phyloP scores from a whole-genome alignment of 2,888 invertebrate genomes.

The Choreutis nemorana region DNA sequence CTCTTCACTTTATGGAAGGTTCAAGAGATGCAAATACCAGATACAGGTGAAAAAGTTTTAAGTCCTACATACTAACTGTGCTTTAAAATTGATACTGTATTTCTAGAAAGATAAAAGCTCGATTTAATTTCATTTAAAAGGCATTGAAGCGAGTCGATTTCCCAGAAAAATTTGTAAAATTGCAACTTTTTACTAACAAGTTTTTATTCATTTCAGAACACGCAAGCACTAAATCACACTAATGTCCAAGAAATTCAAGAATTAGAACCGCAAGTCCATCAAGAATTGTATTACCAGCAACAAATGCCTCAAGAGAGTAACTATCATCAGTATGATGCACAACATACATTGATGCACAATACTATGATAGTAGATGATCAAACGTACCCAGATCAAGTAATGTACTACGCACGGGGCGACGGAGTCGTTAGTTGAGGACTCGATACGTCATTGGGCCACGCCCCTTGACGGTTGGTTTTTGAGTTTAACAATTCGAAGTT shows the following conservation, averaged over 20 bases:
- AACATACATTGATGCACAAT: constrained; percentile 9
- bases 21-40: constrained; percentile 87
- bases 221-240: constrained; percentile 19
- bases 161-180: background rate
- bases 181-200: too few relatives aligned
- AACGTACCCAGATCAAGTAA: constrained; percentile 19
- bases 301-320: constrained; percentile 14
- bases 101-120: too few relatives aligned
- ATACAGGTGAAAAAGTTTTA: constrained; percentile 35
- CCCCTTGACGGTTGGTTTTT: constrained; percentile 11
- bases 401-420: constrained; percentile 31
- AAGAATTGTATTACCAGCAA: constrained; percentile 32
- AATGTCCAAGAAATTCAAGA: constrained; percentile 19
- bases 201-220: constrained; percentile 12
- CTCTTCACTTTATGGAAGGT: constrained; percentile 87
- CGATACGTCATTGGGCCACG: constrained; percentile 4
- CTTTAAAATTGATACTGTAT: too few relatives aligned
- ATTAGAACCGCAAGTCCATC: constrained; percentile 13
- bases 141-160: too few relatives aligned
- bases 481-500: too few relatives aligned
- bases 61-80: too few relatives aligned
- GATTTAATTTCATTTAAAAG: too few relatives aligned
- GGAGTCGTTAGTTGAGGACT: constrained; percentile 36
- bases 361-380: constrained; percentile 17
- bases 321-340: constrained; percentile 8